Evolutionary conservation across 2,113 vertebrate genomes (phyloP), one percentile per base, ranked within the genome.

Genomic region (Hippocampus barbouri): DNA sequence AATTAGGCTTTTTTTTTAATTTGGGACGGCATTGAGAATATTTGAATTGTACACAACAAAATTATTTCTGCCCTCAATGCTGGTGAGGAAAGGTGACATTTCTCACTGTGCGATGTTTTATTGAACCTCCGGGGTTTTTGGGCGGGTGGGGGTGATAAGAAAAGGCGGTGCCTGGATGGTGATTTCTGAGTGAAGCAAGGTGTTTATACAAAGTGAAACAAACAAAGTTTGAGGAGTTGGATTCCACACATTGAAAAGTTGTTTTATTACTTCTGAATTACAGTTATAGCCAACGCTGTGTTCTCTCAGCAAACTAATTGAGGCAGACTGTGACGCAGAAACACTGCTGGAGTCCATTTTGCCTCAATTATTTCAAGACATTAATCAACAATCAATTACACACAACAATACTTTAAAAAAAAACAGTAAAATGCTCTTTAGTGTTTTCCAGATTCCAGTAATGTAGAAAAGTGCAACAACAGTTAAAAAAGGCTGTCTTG

Each of bases 81-180:
- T 21, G 10, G 38, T 65, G 62, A 23, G 62, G 40, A 43, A 40
- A 45, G 10, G 62, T 43, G 62, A 45, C 62, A 65, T 65, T 40
- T 63, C 61, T 40, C 34, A 63, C 21, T 21, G 23, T 64, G 62
- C 11, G 10, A 65, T 43, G 62, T 41, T 65, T 65, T 43, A 65
- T 41, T 23, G 62, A 65, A 40, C 40, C 62, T 43, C 5, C 21
- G 23, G 38, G 40, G 12, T 9, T 20, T 64, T 64, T 43, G 43
- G 5, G 6, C 6, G 11, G 8, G 38, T 10, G 5, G 21, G 4
- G 40, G 40, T 41, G 40, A 38, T 65, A 1, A 65, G 62, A 43
- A 23, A 43, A 65, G 62, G 62, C 27, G 56, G 43, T 23, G 38
- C 12, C 1, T 23, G 15, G 11, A 64, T 40, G 20, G 21, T 63